Conservation (phyloP, 2,888 invertebrate genomes). For the Phania funesta region DNA sequence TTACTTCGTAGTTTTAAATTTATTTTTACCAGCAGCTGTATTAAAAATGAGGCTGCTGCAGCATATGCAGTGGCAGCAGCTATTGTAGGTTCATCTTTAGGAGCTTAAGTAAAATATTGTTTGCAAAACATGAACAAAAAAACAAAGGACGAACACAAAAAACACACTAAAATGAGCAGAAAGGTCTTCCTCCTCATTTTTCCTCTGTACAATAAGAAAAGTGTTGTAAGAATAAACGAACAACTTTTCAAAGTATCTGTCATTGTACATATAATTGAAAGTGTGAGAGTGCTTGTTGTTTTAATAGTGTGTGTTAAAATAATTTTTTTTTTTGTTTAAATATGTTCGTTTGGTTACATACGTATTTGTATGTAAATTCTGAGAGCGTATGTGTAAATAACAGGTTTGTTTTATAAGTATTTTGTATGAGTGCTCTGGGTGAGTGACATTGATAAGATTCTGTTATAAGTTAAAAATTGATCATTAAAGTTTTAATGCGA, state of each 20-base stretch:
- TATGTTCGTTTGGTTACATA: neutral
- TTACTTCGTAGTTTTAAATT: constrained; percentile 46
- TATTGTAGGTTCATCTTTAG: constrained; percentile 40
- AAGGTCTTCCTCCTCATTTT: neutral
- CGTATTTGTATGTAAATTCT: neutral
- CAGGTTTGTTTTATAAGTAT: too few relatives aligned
- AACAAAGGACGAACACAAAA: neutral
- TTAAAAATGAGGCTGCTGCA: constrained; percentile 4
- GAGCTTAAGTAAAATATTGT: constrained; percentile 46
- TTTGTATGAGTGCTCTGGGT: too few relatives aligned
- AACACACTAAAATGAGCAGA: neutral
- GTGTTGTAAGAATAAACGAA: constrained; percentile 11
- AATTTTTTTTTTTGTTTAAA: neutral
- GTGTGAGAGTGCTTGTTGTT: neutral
- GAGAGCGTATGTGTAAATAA: too few relatives aligned
- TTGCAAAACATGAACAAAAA: constrained; percentile 23
- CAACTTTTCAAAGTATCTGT: constrained; percentile 30
- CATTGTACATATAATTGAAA: constrained; percentile 43
- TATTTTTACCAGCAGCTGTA: constrained; percentile 38
- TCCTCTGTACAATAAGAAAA: neutral
- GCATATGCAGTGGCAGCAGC: neutral
- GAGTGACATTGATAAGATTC: too few relatives aligned
- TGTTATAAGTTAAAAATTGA: too few relatives aligned
- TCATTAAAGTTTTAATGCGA: too few relatives aligned
- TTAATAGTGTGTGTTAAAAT: neutral